phyloP scores from a whole-genome alignment of 2,113 vertebrate genomes.

The Heterotilapia buettikoferi region DNA sequence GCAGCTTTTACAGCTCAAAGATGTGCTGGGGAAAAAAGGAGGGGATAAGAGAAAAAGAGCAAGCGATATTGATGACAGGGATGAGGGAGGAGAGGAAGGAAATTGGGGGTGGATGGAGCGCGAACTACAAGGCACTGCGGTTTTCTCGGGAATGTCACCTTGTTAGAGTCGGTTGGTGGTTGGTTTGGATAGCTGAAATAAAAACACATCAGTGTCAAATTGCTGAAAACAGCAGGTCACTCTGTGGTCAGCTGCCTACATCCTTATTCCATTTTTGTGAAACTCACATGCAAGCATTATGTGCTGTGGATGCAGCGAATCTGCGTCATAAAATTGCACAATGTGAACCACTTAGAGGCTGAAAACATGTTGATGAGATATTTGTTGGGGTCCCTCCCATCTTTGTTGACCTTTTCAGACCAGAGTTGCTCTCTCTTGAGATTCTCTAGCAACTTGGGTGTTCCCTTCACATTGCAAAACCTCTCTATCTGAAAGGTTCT shows the following conservation, averaged over 20 bases:
- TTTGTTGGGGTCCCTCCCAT: neutral
- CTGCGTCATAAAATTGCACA: neutral
- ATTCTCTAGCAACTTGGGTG: neutral
- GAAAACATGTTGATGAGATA: neutral
- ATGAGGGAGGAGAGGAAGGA: neutral
- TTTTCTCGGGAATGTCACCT: slow-evolving; percentile 56
- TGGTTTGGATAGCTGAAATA: neutral
- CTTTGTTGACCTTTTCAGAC: neutral
- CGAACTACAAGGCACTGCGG: slow-evolving; percentile 13
- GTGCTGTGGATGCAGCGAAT: neutral
- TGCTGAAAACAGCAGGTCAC: neutral
- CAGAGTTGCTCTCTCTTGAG: neutral
- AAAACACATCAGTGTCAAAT: neutral
- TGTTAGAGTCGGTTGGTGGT: slow-evolving; percentile 14
- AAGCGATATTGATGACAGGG: neutral
- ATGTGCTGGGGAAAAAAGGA: neutral
- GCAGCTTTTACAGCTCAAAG: slow-evolving; percentile 38
- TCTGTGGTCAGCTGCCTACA: neutral
- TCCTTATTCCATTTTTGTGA: neutral
- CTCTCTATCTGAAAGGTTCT: neutral
- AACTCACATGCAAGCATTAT: neutral
- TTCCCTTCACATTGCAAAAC: slow-evolving; percentile 5
- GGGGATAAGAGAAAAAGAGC: neutral
- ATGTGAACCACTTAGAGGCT: neutral
- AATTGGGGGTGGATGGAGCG: neutral